These are phyloP conservation scores for Perca fluviatilis DNA, from an alignment of 2,113 vertebrate species.

Conservation along the genomic window DNA sequence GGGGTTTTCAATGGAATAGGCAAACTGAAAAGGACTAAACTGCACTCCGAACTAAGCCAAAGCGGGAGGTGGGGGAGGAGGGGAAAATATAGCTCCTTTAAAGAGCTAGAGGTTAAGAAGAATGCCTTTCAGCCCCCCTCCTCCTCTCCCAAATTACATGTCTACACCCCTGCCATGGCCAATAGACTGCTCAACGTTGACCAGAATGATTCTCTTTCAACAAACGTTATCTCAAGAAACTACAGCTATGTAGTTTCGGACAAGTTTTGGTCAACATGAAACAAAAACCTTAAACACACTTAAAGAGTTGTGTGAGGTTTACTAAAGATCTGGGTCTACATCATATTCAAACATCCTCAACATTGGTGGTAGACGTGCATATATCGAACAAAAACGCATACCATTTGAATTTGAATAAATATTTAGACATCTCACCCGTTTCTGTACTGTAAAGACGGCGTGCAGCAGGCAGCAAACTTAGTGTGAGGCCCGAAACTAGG, in stretches of 20 bases:
- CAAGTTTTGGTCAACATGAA: slow-evolving; percentile 21
- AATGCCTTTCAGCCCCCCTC: slow-evolving; percentile 77
- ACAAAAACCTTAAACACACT: slow-evolving; percentile 13
- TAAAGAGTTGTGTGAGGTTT: background rate
- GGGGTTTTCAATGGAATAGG: slow-evolving; percentile 85
- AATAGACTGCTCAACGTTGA: slow-evolving; percentile 76
- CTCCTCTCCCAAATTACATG: slow-evolving; percentile 80
- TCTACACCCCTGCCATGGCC: slow-evolving; percentile 79
- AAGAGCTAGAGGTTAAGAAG: slow-evolving; percentile 82
- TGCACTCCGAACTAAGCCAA: slow-evolving; percentile 78
- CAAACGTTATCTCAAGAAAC: slow-evolving; percentile 15
- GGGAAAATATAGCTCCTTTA: slow-evolving; percentile 84
- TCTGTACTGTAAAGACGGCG: slow-evolving; percentile 30
- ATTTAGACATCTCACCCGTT: slow-evolving; percentile 60
- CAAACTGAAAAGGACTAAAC: slow-evolving; percentile 86
- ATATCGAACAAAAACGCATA: slow-evolving; percentile 39
- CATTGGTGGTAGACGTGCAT: background rate
- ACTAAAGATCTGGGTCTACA: slow-evolving; percentile 19
- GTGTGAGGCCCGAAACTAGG: slow-evolving; percentile 72
- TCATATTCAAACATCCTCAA: slow-evolving; percentile 26
- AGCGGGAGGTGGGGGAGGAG: slow-evolving; percentile 76
- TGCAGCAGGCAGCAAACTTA: slow-evolving; percentile 52
- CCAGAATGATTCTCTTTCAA: slow-evolving; percentile 49
- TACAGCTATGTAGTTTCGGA: background rate
- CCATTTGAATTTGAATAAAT: slow-evolving; percentile 55